phyloP scores from a whole-genome alignment of 2,797 vertebrate species.

The Alectoris magna region DNA sequence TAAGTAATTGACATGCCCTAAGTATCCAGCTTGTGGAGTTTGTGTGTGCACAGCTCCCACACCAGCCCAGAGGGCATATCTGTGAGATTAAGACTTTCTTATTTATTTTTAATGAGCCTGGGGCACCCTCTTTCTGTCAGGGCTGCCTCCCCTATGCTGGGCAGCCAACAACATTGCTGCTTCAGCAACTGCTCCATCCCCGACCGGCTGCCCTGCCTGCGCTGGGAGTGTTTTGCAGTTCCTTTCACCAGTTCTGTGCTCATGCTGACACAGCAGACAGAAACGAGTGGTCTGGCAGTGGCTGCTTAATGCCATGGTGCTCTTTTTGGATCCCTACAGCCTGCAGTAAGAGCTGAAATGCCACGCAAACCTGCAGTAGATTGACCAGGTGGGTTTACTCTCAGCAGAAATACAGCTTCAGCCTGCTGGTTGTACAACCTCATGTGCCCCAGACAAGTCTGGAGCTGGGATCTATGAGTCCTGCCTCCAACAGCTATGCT shows the following conservation, averaged over 20 bases:
- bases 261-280: not conserved
- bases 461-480: not conserved
- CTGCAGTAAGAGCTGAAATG: not conserved
- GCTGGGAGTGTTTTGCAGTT: not conserved
- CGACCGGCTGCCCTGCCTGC: not conserved
- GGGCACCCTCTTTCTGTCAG: not conserved
- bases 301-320: not conserved
- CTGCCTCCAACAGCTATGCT: not conserved
- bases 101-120: not conserved
- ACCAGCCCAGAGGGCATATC: not conserved
- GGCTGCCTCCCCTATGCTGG: accelerated
- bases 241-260: not conserved
- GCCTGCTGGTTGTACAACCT: not conserved
- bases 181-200: not conserved
- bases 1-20: not conserved
- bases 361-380: not conserved
- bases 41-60: not conserved
- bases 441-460: not conserved
- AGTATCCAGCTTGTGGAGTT: not conserved
- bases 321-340: not conserved
- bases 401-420: not conserved
- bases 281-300: not conserved
- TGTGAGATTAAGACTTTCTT: not conserved
- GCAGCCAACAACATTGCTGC: not conserved
- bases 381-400: not conserved